These are phyloP conservation scores for Xerus rutilus DNA, from an alignment of 2,797 vertebrate species.

Conservation along the genomic window DNA sequence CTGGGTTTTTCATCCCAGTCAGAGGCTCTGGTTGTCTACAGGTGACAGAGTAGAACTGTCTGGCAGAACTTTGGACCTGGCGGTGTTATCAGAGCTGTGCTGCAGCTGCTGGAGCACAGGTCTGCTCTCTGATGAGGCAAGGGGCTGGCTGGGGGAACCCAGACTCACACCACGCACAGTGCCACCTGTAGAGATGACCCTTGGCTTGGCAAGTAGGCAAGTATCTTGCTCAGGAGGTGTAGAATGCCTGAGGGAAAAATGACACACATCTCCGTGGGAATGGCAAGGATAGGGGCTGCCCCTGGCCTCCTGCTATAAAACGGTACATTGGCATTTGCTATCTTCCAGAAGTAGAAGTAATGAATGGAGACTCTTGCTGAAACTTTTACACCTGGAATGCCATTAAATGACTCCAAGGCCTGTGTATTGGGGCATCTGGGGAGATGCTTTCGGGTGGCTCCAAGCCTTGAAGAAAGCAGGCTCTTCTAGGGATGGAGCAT, in stretches of 20 bases:
- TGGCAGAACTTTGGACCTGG: neutral
- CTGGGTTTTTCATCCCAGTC: neutral
- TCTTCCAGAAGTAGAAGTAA: neutral
- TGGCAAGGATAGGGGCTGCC: neutral
- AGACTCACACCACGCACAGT: too few relatives aligned
- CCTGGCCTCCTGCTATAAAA: neutral
- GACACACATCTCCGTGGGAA: neutral
- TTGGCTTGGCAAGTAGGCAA: neutral
- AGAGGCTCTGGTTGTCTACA: neutral
- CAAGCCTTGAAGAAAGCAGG: neutral
- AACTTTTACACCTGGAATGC: neutral
- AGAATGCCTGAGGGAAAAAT: neutral
- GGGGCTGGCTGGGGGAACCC: too few relatives aligned
- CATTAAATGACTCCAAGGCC: neutral
- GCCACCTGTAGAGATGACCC: neutral
- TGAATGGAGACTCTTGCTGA: neutral
- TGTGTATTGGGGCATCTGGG: rapidly evolving
- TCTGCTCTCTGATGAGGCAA: too few relatives aligned
- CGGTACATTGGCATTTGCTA: neutral
- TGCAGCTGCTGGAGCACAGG: neutral
- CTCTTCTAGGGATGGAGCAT: neutral
- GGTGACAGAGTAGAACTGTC: neutral
- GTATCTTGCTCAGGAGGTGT: rapidly evolving
- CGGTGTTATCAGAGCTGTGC: rapidly evolving
- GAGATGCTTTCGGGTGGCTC: neutral